Evolutionary conservation across 2,888 invertebrate genomes (phyloP), one percentile per base, ranked within the genome.

Genomic region (Meloe dianella): DNA sequence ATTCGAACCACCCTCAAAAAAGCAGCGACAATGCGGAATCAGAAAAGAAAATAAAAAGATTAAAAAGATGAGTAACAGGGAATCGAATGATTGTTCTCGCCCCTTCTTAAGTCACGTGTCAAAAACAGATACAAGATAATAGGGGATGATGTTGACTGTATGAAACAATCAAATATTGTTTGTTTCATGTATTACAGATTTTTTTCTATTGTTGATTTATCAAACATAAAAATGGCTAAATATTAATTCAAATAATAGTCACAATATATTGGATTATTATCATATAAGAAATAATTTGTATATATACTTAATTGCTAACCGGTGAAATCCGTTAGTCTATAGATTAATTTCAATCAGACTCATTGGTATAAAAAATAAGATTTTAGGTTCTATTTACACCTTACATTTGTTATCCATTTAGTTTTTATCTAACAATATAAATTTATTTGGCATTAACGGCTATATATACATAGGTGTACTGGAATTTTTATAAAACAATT

Each of bases 21-120:
- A 68, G 68, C 70, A 67, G 67, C 66, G 72, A 75, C 75, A 71
- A 65, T 65, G 70, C 73, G 71, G 74, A 75, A 74, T 75, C 75
- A 73, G 75, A 74, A 77, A 75, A 75, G 76, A 78, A 79, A 79
- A 78, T 79, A 78, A 79, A 78, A 79, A 79, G 79, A 79, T 79
- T 78, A 77, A 77, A 76, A 75, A 79, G 77, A 78, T 77, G 79
- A 79, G 78, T 78, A 78, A 79, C 73, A 78, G 77, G 73, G 75
- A 77, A 77, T 78, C 73, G 75, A 76, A 75, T 76, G 76, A 77
- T 77, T 77, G 79, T 79, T 75, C 75, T 71, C 77, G 75, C 77
- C 76, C 78, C 75, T 73, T 73, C 66, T 61, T 60, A 58, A 67
- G 72, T 73, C 79, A 78, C 79, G 79, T 79, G 79, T 76, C 78